Percentiles rank a stretch among this genome's conserved stretches.
Conservation (phyloP, 2,113 vertebrate species). For the Agapornis roseicollis region DNA sequence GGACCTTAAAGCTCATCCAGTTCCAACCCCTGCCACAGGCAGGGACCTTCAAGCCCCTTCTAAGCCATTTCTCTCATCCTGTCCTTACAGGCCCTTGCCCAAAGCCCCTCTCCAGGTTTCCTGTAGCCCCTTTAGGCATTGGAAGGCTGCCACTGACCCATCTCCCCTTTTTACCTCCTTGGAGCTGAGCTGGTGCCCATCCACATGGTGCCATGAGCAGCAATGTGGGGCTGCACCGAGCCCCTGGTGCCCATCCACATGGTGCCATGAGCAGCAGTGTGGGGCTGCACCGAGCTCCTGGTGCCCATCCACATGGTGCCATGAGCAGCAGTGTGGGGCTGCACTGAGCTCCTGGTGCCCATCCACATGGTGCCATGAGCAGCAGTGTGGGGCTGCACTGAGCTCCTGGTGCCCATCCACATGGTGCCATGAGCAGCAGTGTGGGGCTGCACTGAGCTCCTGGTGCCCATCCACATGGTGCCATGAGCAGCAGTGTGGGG, state of each 20-base stretch:
- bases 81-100: too few species aligned
- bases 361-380: accelerated
- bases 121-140: not conserved
- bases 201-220: too few species aligned
- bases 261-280: too few species aligned
- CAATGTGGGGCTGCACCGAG: not conserved
- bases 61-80: too few species aligned
- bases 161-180: not conserved
- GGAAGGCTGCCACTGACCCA: not conserved
- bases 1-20: too few species aligned
- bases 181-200: not conserved
- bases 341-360: too few species aligned
- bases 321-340: not conserved
- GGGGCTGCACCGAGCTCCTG: not conserved
- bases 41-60: too few species aligned
- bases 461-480: accelerated
- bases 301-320: accelerated
- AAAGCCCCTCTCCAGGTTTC: not conserved
- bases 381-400: not conserved
- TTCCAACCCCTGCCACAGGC: too few species aligned
- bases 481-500: too few species aligned
- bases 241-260: accelerated
- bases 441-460: not conserved
- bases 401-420: too few species aligned
- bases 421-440: accelerated